Evolutionary conservation across 2,113 vertebrate species (phyloP).

Genomic region (Engraulis encrasicolus): DNA sequence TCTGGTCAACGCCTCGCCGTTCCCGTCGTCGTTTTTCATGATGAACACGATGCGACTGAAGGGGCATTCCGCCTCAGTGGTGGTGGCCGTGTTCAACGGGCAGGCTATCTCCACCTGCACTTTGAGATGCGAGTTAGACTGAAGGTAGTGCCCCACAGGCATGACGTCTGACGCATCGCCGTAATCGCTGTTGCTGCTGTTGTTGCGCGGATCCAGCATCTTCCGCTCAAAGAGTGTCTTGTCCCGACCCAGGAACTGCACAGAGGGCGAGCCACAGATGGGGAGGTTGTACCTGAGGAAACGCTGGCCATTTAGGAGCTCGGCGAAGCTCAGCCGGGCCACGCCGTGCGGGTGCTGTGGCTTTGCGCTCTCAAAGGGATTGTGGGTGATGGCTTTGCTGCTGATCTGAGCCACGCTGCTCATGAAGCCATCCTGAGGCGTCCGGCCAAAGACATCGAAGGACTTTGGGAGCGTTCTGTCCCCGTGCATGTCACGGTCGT

Average conservation of each 20-base stretch:
- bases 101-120: slow-evolving; percentile 75
- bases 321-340: slow-evolving; percentile 74
- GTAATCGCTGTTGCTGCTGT: background rate
- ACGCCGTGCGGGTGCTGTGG: slow-evolving; percentile 72
- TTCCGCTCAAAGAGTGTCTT: slow-evolving; percentile 26
- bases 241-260: slow-evolving; percentile 16
- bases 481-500: slow-evolving; percentile 78
- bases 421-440: slow-evolving; percentile 57
- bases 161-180: slow-evolving; percentile 33
- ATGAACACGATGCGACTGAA: slow-evolving; percentile 80
- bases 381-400: slow-evolving; percentile 37
- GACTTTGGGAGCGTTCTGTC: slow-evolving; percentile 34
- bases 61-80: slow-evolving; percentile 26
- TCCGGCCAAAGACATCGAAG: slow-evolving; percentile 63
- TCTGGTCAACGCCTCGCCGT: slow-evolving; percentile 54
- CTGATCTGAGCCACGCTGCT: slow-evolving; percentile 48
- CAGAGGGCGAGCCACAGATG: slow-evolving; percentile 65
- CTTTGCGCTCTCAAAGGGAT: slow-evolving; percentile 45
- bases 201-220: background rate
- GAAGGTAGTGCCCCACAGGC: slow-evolving; percentile 74
- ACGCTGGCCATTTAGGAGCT: slow-evolving; percentile 74
- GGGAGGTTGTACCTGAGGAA: slow-evolving; percentile 68
- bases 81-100: slow-evolving; percentile 49
- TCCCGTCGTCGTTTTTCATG: slow-evolving; percentile 65
- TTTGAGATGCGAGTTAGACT: slow-evolving; percentile 77